phyloP scores from a whole-genome alignment of 1,140 invertebrate species.

The Sminthurides bifidus region DNA sequence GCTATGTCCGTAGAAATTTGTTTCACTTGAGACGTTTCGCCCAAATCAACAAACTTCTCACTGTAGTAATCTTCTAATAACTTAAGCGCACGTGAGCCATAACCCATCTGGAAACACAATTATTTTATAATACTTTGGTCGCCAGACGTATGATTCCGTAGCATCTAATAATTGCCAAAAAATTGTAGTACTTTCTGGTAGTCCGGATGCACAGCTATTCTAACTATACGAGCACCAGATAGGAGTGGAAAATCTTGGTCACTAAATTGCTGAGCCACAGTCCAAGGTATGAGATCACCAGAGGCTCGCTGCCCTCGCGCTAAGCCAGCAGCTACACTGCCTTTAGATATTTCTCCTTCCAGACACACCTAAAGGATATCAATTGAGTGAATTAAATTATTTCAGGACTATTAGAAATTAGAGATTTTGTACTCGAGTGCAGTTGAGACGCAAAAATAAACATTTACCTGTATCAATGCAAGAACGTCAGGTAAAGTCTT shows the following conservation, averaged over 20 bases:
- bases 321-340: constrained; percentile 62
- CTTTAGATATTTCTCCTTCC: constrained; percentile 85
- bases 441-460: constrained; percentile 2
- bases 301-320: constrained; percentile 74
- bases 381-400: neutral
- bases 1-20: constrained; percentile 42
- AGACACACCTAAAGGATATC: constrained; percentile 73
- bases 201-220: constrained; percentile 96
- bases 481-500: constrained; percentile 77
- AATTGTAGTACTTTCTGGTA: constrained; percentile 66
- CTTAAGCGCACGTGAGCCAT: constrained; percentile 72
- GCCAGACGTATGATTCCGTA: too few species aligned
- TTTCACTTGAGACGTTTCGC: constrained; percentile 41
- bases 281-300: constrained; percentile 98
- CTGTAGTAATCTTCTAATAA: constrained; percentile 81
- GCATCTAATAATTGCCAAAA: neutral
- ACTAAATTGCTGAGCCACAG: constrained; percentile 88
- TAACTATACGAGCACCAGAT: constrained; percentile 79
- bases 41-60: constrained; percentile 59
- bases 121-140: neutral
- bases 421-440: neutral
- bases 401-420: neutral
- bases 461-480: constrained; percentile 67
- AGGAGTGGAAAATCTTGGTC: constrained; percentile 85
- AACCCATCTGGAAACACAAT: constrained; percentile 66